These are phyloP conservation scores for Cryptotermes secundus DNA, from an alignment of 1,140 invertebrate species.

Conservation along the genomic window DNA sequence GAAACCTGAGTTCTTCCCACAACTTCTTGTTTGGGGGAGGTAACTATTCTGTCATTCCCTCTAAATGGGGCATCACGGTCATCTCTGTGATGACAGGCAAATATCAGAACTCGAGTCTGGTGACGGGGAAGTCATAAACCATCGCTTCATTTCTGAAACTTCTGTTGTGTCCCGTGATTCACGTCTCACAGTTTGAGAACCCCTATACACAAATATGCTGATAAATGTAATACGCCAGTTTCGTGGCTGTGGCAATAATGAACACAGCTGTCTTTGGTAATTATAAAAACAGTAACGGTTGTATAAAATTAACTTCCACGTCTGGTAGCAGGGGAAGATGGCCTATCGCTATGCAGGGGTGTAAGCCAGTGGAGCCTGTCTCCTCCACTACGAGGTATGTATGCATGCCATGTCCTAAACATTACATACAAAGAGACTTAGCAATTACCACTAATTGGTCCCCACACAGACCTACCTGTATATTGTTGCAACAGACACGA, in stretches of 20 bases:
- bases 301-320: background rate
- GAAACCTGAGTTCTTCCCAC: too few species aligned
- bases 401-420: background rate
- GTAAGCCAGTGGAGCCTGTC: background rate
- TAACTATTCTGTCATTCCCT: too few species aligned
- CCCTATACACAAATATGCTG: background rate
- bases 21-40: too few species aligned
- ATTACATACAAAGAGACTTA: slow-evolving; percentile 16
- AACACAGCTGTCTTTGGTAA: background rate
- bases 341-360: background rate
- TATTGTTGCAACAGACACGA: background rate
- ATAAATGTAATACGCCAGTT: background rate
- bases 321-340: background rate
- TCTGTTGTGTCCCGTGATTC: too few species aligned
- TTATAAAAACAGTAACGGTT: slow-evolving; percentile 5
- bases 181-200: too few species aligned
- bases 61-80: too few species aligned
- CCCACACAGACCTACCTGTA: background rate
- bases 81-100: too few species aligned
- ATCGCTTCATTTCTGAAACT: too few species aligned
- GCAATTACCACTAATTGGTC: slow-evolving; percentile 15
- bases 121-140: too few species aligned
- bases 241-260: background rate
- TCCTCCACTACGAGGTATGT: background rate
- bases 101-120: too few species aligned